Conservation (phyloP, 2,888 invertebrate genomes). For the Cordilura impudica region DNA sequence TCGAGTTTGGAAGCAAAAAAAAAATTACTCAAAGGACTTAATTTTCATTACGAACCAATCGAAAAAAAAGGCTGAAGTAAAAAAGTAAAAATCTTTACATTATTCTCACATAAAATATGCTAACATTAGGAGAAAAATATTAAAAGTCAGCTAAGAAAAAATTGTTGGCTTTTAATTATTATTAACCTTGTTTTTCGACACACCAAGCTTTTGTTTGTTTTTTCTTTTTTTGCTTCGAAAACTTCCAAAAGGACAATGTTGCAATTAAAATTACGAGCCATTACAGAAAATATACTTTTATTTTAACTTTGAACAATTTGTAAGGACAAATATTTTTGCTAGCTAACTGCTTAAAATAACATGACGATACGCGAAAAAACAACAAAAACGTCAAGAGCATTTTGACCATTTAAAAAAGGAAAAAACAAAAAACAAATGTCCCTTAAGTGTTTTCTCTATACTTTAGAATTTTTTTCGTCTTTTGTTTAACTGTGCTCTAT, state of each 20-base stretch:
- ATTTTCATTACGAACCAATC: neutral
- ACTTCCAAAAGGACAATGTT: constrained; percentile 30
- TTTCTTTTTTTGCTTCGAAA: neutral
- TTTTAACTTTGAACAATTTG: neutral
- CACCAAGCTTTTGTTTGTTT: too few species aligned
- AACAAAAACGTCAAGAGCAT: too few species aligned
- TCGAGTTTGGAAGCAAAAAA: neutral
- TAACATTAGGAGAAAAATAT: neutral
- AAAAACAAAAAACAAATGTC: constrained; percentile 22
- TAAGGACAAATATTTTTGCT: neutral
- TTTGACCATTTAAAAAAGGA: too few species aligned
- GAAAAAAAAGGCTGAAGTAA: neutral
- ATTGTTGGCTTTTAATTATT: constrained; percentile 52
- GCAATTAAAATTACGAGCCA: constrained; percentile 44
- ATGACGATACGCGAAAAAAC: too few species aligned
- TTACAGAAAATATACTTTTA: constrained; percentile 3
- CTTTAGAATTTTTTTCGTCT: constrained; percentile 20
- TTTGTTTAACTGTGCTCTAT: neutral
- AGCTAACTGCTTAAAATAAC: neutral
- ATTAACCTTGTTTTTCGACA: constrained; percentile 35
- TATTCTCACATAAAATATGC: neutral
- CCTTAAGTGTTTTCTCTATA: constrained; percentile 44
- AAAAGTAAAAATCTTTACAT: neutral
- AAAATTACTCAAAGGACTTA: neutral
- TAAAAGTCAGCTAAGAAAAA: neutral